phyloP scores from a whole-genome alignment of 2,797 vertebrate genomes.

The Chromis chromis region DNA sequence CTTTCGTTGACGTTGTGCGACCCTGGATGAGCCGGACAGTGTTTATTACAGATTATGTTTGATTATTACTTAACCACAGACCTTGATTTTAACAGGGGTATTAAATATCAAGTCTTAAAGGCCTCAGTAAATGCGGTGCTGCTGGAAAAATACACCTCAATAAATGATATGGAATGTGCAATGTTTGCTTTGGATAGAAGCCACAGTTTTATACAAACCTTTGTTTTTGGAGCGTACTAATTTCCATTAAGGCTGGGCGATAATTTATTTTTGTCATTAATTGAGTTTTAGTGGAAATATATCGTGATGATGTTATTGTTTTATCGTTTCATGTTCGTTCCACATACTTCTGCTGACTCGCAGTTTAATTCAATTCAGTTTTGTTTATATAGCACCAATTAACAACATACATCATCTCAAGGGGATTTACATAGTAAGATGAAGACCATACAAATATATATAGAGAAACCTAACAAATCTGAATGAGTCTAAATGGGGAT shows the following conservation, averaged over 20 bases:
- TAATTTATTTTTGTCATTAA: not conserved
- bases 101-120: constrained; percentile 39
- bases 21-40: constrained; percentile 19
- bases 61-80: constrained; percentile 40
- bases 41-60: constrained; percentile 49
- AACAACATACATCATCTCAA: no score
- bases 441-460: no score
- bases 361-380: no score
- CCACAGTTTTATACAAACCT: constrained; percentile 16
- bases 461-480: no score
- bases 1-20: constrained; percentile 20
- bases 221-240: constrained; percentile 5
- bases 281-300: not conserved
- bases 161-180: constrained; percentile 31
- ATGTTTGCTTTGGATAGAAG: constrained; percentile 25
- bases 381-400: no score
- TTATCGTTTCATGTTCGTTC: not conserved
- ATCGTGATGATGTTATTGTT: not conserved
- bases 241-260: not conserved
- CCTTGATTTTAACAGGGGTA: constrained; percentile 29
- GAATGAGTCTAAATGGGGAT: no score
- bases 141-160: constrained; percentile 13
- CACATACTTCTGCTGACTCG: not conserved
- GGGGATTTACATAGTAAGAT: no score
- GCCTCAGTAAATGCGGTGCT: constrained; percentile 17